Base-by-base conservation (phyloP, 2,113 vertebrate genomes). In the Solea solea region DNA sequence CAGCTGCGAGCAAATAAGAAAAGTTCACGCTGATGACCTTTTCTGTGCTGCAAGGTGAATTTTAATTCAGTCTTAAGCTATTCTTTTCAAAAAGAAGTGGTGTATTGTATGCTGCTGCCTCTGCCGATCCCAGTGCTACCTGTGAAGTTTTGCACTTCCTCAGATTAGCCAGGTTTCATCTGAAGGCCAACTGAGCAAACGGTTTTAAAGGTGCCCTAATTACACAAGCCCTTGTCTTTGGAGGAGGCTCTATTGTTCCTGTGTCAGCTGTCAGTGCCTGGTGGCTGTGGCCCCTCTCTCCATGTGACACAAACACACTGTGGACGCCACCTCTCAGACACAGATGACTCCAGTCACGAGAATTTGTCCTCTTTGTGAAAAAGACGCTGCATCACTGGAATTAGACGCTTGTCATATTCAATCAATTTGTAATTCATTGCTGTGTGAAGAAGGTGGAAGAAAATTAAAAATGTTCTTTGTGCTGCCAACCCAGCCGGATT, bases 211-310 rank as follows among this genome's bases (percentile, higher is more conserved):
- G 72, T 75, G 58, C 54, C 56, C 49, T 79, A 58, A 72, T 88
- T 67, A 44, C 75, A 63, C 61, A 65, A 66, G 50, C 66, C 40
- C 83, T 84, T 67, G 14, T 79, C 65, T 75, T 13, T 74, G 51
- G 78, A 76, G 60, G 75, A 63, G 69, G 21, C 34, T 67, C 60
- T 66, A 85, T 92, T 92, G 88, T 93, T 75, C 59, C 5, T 15
- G 52, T 82, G 90, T 89, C 91, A 92, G 86, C 86, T 89, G 92
- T 85, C 92, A 86, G 70, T 11, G 27, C 82, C 90, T 76, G 86
- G 83, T 93, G 91, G 77, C 79, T 44, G 62, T 58, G 67, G 67
- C 64, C 16, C 53, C 45, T 51, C 63, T 72, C 73, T 63, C 83
- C 1, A 73, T 70, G 64, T 88, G 90, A 91, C 90, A 93, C 48